Percentiles rank a stretch among this genome's conserved stretches.
Evolutionary conservation across 2,797 vertebrate genomes (phyloP).

Genomic region (Falco rusticolus): DNA sequence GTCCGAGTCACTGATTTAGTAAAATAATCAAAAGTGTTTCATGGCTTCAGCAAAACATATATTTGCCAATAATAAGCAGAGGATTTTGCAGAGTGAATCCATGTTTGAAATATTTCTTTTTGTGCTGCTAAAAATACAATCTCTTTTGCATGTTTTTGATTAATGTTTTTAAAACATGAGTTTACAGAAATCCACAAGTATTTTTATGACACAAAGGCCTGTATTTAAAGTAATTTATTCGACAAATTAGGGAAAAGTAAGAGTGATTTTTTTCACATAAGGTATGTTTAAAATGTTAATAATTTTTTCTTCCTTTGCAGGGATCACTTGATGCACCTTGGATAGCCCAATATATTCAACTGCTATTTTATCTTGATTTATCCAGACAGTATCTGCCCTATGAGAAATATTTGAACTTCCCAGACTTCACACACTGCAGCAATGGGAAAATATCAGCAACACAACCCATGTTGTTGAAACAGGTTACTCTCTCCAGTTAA

Average conservation of each 20-base stretch:
- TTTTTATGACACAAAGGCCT: neutral
- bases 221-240: neutral
- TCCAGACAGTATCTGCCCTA: slow-evolving; percentile 44
- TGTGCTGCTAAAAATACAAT: neutral
- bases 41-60: neutral
- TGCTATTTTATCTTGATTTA: slow-evolving; percentile 65
- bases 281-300: neutral
- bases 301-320: neutral
- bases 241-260: neutral
- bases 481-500: slow-evolving; percentile 37
- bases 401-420: slow-evolving; percentile 65
- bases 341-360: slow-evolving; percentile 26
- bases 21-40: slow-evolving; percentile 9
- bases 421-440: slow-evolving; percentile 58
- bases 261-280: neutral
- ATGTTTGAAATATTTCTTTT: neutral
- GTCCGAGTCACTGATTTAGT: neutral
- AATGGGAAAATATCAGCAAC: slow-evolving; percentile 46
- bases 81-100: neutral
- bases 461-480: slow-evolving; percentile 25
- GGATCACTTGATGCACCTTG: neutral
- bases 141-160: neutral
- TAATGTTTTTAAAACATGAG: neutral
- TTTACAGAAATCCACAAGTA: neutral
- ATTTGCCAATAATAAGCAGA: slow-evolving; percentile 6